These are phyloP conservation scores for Rhea pennata DNA, from an alignment of 2,113 vertebrate genomes.

Conservation along the genomic window DNA sequence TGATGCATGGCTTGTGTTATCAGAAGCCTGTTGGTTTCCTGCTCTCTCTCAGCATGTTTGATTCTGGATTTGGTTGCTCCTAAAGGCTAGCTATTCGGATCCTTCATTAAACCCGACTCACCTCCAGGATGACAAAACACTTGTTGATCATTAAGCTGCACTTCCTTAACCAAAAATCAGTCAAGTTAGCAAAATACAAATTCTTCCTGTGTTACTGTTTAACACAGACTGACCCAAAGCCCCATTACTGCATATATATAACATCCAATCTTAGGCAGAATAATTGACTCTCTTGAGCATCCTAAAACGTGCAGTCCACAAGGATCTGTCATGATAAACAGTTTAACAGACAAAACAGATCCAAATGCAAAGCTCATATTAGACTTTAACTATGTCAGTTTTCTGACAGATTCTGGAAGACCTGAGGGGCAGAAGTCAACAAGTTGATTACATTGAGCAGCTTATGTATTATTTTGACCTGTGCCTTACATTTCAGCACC, in stretches of 20 bases:
- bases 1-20: background rate
- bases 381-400: background rate
- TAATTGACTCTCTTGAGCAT: background rate
- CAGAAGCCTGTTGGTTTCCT: background rate
- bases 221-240: background rate
- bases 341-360: background rate
- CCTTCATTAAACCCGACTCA: background rate
- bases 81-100: background rate
- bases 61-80: background rate
- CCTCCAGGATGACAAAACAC: background rate
- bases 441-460: constrained; percentile 30
- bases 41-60: background rate
- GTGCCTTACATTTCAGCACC: background rate
- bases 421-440: constrained; percentile 17
- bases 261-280: background rate
- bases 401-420: constrained; percentile 14
- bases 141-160: background rate
- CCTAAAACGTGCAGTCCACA: background rate
- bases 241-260: background rate
- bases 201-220: background rate
- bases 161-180: background rate
- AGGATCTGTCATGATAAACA: background rate
- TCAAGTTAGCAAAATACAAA: background rate
- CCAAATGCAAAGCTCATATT: background rate
- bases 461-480: constrained; percentile 20